Evolutionary conservation across 2,113 vertebrate species (phyloP).

Genomic region (Perca fluviatilis): DNA sequence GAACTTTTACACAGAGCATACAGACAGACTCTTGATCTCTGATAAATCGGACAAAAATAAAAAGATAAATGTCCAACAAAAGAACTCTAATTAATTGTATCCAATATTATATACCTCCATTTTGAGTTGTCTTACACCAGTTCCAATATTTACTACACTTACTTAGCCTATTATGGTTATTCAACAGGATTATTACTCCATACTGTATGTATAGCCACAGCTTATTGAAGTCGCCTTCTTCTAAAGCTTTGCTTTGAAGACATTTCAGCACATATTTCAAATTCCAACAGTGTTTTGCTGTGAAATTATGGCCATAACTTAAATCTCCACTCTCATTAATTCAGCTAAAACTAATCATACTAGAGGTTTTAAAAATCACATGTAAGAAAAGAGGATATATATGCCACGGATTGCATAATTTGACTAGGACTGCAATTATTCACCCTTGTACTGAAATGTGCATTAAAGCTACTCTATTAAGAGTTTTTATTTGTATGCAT

Average conservation of each 20-base stretch:
- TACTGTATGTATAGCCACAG: background rate
- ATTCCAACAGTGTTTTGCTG: constrained; percentile 17
- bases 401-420: background rate
- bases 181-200: background rate
- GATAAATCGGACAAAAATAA: background rate
- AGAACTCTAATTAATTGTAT: background rate
- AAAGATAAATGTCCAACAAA: background rate
- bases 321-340: background rate
- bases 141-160: background rate
- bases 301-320: constrained; percentile 14
- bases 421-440: background rate
- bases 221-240: background rate
- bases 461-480: background rate
- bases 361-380: constrained; percentile 6
- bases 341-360: constrained; percentile 19
- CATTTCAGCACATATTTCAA: background rate
- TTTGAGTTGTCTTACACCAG: background rate
- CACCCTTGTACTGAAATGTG: background rate
- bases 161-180: background rate
- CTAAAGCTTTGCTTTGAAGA: background rate
- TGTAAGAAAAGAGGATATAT: constrained; percentile 5
- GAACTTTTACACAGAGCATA: background rate
- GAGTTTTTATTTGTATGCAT: background rate
- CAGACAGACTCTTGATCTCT: background rate
- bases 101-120: background rate